These are phyloP conservation scores for Tryphoninae sp. DNA, from an alignment of 2,888 invertebrate species.

Conservation along the genomic window DNA sequence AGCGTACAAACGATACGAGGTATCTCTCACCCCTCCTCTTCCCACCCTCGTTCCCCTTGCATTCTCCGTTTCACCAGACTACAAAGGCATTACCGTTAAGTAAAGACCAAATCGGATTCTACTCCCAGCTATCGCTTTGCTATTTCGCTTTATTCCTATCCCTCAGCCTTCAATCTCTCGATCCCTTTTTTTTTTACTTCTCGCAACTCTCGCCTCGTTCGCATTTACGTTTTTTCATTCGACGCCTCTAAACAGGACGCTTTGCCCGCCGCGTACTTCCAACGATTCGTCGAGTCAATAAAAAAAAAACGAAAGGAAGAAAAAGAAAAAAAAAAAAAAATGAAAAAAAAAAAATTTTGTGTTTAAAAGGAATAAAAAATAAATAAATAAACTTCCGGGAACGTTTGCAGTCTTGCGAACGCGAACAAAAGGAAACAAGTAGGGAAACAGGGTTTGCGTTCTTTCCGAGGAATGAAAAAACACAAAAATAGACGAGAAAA, in stretches of 20 bases:
- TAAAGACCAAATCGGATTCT: slow-evolving; percentile 45
- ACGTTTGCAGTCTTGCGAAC: neutral
- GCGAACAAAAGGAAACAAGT: too few relatives aligned
- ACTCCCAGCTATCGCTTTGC: slow-evolving; percentile 11
- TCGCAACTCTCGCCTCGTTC: neutral
- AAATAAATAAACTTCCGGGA: slow-evolving; percentile 3
- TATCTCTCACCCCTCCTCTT: neutral
- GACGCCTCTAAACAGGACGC: neutral
- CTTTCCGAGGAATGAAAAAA: too few relatives aligned
- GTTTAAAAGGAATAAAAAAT: neutral
- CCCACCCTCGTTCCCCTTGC: neutral
- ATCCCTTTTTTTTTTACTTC: slow-evolving; percentile 19
- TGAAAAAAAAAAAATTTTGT: neutral
- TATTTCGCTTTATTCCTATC: slow-evolving; percentile 37
- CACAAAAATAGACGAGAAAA: too few relatives aligned
- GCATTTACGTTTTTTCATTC: slow-evolving; percentile 27
- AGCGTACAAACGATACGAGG: slow-evolving; percentile 11
- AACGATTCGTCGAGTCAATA: neutral
- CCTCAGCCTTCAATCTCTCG: slow-evolving; percentile 4
- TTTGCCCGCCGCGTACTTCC: neutral
- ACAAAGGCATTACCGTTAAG: slow-evolving; percentile 33
- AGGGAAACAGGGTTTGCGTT: too few relatives aligned
- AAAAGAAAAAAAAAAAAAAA: neutral
- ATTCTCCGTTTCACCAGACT: slow-evolving; percentile 18
- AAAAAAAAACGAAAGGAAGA: neutral